A percentile compares a stretch with the other conserved stretches of the same genome.
These are phyloP conservation scores for Bedellia somnulentella DNA, from an alignment of 2,888 invertebrate species.

Conservation along the genomic window DNA sequence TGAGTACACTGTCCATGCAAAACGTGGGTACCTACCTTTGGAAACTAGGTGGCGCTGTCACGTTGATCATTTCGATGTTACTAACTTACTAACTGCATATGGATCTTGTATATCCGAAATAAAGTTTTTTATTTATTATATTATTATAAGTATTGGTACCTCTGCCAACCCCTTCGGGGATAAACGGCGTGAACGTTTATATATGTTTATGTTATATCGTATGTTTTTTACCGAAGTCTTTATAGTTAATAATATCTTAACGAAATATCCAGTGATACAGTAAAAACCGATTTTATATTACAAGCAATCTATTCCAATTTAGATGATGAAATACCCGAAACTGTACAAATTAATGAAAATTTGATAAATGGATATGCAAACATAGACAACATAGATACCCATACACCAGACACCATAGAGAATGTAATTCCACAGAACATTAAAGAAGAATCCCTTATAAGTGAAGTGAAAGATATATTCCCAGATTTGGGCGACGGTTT, in stretches of 20 bases:
- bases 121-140: no score
- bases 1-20: no score
- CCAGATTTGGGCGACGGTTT: constrained; percentile 81
- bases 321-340: constrained; percentile 33
- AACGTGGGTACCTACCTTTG: no score
- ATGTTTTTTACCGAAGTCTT: no score
- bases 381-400: constrained; percentile 12
- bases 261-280: constrained; percentile 35
- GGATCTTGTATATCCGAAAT: no score
- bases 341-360: constrained; percentile 1
- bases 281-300: constrained; percentile 57
- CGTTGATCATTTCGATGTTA: no score
- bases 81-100: no score
- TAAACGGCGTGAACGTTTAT: no score
- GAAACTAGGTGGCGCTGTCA: no score
- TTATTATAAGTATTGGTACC: no score
- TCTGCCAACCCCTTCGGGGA: no score
- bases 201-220: no score
- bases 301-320: constrained; percentile 52
- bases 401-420: constrained; percentile 18
- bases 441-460: constrained; percentile 53
- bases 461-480: constrained; percentile 73
- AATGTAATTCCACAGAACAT: constrained; percentile 41
- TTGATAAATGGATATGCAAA: constrained; percentile 22
- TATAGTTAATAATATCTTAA: constrained; percentile 15